phyloP scores from a whole-genome alignment of 2,797 vertebrate species.

The Paguma larvata region DNA sequence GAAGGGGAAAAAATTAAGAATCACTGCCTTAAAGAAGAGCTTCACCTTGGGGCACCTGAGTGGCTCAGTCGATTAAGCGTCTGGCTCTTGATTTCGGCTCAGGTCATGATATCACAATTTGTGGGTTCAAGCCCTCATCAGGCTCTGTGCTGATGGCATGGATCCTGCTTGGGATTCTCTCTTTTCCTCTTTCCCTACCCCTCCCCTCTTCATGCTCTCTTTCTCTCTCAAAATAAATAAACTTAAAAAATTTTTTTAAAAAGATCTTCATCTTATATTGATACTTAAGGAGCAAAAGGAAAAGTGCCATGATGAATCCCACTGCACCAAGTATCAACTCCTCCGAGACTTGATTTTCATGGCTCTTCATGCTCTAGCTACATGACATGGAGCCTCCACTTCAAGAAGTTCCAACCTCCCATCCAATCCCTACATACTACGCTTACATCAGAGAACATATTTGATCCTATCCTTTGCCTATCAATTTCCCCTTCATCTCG shows the following conservation, averaged over 20 bases:
- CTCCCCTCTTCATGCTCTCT: no score
- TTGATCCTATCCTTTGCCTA: background rate
- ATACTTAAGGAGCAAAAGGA: constrained; percentile 21
- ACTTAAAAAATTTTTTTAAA: background rate
- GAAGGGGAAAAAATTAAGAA: background rate
- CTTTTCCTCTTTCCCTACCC: no score
- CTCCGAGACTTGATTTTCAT: background rate
- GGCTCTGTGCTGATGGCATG: no score
- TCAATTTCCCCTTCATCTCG: background rate
- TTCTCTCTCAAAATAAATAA: no score
- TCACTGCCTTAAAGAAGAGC: background rate
- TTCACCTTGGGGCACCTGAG: background rate
- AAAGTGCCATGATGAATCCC: background rate
- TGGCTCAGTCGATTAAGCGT: no score
- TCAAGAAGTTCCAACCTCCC: background rate
- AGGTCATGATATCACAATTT: no score
- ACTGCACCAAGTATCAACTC: background rate
- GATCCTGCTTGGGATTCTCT: no score
- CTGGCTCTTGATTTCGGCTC: no score
- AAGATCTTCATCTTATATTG: background rate
- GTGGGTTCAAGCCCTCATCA: no score
- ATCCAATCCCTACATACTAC: background rate
- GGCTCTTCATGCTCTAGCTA: background rate
- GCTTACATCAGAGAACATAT: background rate
- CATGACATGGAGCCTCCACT: background rate